Percentiles rank a stretch among this genome's conserved stretches.
phyloP scores from a whole-genome alignment of 2,888 invertebrate species.

The Calliopum simillimum region DNA sequence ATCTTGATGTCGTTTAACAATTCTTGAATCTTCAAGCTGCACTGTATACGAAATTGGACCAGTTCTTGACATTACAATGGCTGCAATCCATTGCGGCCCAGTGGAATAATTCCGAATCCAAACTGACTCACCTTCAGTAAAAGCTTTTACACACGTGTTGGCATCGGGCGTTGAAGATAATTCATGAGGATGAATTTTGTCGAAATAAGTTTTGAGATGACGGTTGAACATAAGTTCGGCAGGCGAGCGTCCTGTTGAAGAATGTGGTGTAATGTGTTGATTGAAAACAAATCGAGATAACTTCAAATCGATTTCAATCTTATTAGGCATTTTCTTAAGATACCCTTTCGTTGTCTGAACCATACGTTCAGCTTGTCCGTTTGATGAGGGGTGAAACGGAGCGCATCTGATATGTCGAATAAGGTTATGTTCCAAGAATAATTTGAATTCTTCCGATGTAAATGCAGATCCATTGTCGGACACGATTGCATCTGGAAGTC shows the following conservation, averaged over 20 bases:
- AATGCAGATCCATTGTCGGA: slow-evolving; percentile 40
- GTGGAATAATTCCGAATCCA: slow-evolving; percentile 31
- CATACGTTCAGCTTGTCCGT: no score
- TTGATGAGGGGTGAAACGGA: slow-evolving; percentile 36
- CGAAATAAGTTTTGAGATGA: slow-evolving; percentile 34
- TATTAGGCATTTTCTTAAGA: no score
- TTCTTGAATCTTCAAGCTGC: neutral
- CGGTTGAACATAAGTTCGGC: slow-evolving; percentile 32
- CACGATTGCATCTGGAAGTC: slow-evolving; percentile 36
- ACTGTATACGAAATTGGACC: slow-evolving; percentile 28
- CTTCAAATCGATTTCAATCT: slow-evolving; percentile 6
- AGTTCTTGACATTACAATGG: slow-evolving; percentile 2
- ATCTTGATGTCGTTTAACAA: slow-evolving; percentile 16
- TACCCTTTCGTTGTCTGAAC: no score
- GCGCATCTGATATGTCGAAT: slow-evolving; percentile 40
- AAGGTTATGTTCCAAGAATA: slow-evolving; percentile 34
- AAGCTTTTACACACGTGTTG: neutral
- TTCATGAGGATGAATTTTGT: slow-evolving; percentile 8
- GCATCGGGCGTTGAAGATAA: neutral
- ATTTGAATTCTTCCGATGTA: slow-evolving; percentile 38
- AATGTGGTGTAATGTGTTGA: slow-evolving; percentile 28
- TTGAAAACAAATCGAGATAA: slow-evolving; percentile 29
- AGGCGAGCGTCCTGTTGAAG: slow-evolving; percentile 22
- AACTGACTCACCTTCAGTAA: slow-evolving; percentile 1
- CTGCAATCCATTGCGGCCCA: slow-evolving; percentile 28